phyloP scores from a whole-genome alignment of 2,888 invertebrate species.

The Theretra japonica region DNA sequence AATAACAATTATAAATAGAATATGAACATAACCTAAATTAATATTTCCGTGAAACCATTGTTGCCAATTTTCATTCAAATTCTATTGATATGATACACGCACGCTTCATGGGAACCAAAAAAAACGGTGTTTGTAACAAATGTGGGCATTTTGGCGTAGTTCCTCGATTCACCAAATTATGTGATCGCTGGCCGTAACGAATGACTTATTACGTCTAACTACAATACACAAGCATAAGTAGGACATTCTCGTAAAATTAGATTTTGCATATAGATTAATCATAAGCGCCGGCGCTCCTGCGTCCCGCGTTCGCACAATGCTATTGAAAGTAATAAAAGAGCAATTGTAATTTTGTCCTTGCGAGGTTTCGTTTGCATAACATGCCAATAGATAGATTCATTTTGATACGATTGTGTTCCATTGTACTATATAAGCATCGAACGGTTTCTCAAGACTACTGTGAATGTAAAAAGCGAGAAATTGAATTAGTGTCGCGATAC shows the following conservation, averaged over 20 bases:
- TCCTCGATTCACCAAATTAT: constrained; percentile 68
- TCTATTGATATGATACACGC: neutral
- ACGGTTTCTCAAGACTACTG: neutral
- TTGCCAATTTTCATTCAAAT: neutral
- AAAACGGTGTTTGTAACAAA: constrained; percentile 60
- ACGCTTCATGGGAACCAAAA: constrained; percentile 59
- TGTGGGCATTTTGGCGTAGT: constrained; percentile 61
- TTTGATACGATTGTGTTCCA: neutral
- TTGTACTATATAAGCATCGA: neutral
- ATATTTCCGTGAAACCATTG: neutral
- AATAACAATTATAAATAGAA: neutral
- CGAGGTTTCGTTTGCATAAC: neutral
- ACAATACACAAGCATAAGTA: constrained; percentile 14
- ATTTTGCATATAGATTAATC: constrained; percentile 51
- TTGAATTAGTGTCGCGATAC: neutral
- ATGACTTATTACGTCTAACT: constrained; percentile 47
- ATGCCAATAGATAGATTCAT: neutral
- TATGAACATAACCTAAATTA: neutral
- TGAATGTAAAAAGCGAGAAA: neutral
- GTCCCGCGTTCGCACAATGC: constrained; percentile 45
- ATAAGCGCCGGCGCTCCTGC: constrained; percentile 55
- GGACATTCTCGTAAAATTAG: constrained; percentile 24
- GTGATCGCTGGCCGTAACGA: constrained; percentile 60
- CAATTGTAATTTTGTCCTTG: constrained; percentile 47
- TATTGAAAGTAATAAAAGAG: constrained; percentile 45